phyloP scores from a whole-genome alignment of 2,888 invertebrate genomes.

The Lithosia quadra region DNA sequence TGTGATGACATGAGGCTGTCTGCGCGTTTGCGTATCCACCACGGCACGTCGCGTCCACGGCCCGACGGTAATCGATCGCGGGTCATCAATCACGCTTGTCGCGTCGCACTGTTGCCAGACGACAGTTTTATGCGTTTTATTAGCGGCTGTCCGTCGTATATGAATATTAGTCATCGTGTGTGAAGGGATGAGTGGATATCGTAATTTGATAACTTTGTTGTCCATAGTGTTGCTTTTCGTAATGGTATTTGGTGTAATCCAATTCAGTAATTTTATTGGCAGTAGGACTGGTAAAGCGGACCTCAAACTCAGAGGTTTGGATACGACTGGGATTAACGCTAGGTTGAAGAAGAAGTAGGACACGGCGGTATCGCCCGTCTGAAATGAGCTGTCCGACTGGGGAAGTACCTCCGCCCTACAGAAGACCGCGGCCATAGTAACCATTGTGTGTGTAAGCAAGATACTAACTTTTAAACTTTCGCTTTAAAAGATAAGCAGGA shows the following conservation, averaged over 20 bases:
- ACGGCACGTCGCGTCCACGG: constrained; percentile 35
- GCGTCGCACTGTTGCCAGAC: constrained; percentile 62
- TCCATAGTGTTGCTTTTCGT: constrained; percentile 18
- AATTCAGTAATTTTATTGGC: too few species aligned
- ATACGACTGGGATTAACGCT: too few species aligned
- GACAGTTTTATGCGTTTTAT: constrained; percentile 69
- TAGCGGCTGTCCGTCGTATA: constrained; percentile 53
- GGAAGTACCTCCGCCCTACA: too few species aligned
- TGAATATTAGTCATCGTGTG: constrained; percentile 52
- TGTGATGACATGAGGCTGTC: constrained; percentile 42
- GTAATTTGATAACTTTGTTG: constrained; percentile 35
- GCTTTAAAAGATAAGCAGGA: too few species aligned
- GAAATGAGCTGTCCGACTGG: too few species aligned
- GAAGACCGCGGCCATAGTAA: too few species aligned
- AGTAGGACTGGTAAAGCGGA: too few species aligned
- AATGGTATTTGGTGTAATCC: neutral
- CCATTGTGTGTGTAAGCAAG: too few species aligned
- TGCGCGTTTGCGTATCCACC: constrained; percentile 37
- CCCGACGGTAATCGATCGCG: constrained; percentile 60
- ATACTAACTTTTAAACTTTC: too few species aligned
- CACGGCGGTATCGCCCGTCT: too few species aligned
- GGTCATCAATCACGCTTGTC: constrained; percentile 71
- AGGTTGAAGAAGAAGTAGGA: too few species aligned
- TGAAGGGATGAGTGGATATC: constrained; percentile 33
- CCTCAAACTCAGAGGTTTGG: too few species aligned